Conservation (phyloP, 2,888 invertebrate genomes). For the Hypsopygia costalis region DNA sequence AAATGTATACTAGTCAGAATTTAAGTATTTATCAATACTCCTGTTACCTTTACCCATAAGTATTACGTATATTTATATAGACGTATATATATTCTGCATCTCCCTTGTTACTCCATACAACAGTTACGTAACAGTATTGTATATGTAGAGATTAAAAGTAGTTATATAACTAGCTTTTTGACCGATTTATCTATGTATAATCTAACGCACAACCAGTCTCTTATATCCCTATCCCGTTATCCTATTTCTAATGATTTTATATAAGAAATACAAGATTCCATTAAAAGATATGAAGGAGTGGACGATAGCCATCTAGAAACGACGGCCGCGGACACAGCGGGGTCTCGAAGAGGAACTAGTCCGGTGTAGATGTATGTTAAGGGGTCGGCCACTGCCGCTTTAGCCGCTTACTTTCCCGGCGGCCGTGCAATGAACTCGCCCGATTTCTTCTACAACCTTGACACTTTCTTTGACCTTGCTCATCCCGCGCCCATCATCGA, state of each 20-base stretch:
- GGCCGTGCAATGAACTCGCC: constrained; percentile 65
- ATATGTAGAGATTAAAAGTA: constrained; percentile 52
- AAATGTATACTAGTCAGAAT: constrained; percentile 73
- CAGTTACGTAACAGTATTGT: constrained; percentile 47
- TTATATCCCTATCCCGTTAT: constrained; percentile 34
- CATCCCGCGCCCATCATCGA: constrained; percentile 42
- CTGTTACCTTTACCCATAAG: constrained; percentile 46
- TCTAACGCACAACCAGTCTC: constrained; percentile 67
- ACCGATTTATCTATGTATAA: constrained; percentile 75
- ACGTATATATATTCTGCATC: constrained; percentile 33
- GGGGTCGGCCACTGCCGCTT: constrained; percentile 57
- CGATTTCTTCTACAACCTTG: constrained; percentile 78
- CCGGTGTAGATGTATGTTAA: constrained; percentile 66
- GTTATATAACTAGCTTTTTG: constrained; percentile 71
- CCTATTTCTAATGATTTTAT: constrained; percentile 21
- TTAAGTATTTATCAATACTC: constrained; percentile 56
- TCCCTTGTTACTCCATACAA: constrained; percentile 39
- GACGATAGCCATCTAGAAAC: constrained; percentile 42
- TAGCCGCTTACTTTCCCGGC: constrained; percentile 72
- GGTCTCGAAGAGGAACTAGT: constrained; percentile 58
- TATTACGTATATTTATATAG: constrained; percentile 40
- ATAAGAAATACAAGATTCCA: constrained; percentile 27
- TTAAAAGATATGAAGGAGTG: constrained; percentile 27
- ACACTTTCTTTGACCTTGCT: constrained; percentile 78
- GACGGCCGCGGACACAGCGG: constrained; percentile 30